Percentiles rank a stretch among this genome's conserved stretches.
These are phyloP conservation scores for Mylabris phalerata DNA, from an alignment of 1,140 invertebrate species.

Conservation along the genomic window DNA sequence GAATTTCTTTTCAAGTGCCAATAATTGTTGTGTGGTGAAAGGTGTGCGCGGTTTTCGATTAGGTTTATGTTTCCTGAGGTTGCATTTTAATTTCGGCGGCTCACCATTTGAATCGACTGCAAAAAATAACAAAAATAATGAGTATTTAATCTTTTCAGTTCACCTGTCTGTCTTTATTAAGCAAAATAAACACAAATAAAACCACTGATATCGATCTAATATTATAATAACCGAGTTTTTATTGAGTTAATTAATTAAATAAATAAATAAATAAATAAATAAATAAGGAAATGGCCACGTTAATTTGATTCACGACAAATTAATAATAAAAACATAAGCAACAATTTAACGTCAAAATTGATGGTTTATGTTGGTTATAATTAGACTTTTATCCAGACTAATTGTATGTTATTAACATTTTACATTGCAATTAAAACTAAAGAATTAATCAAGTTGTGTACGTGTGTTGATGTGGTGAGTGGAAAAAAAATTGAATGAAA, in stretches of 20 bases:
- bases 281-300: background rate
- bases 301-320: constrained; percentile 4
- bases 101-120: constrained; percentile 59
- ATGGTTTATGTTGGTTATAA: constrained; percentile 10
- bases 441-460: constrained; percentile 14
- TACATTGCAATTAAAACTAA: constrained; percentile 11
- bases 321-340: constrained; percentile 4
- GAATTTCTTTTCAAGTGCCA: constrained; percentile 94
- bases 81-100: constrained; percentile 82
- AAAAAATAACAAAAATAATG: constrained; percentile 26
- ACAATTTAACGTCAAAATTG: constrained; percentile 10
- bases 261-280: background rate
- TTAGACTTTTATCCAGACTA: constrained; percentile 8
- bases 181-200: background rate
- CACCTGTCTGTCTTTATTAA: background rate
- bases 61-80: constrained; percentile 67
- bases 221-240: background rate
- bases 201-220: background rate
- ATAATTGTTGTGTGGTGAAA: constrained; percentile 92
- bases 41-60: constrained; percentile 96
- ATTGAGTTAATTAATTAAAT: background rate
- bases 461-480: too few relatives aligned
- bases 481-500: too few relatives aligned
- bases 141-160: background rate
- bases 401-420: constrained; percentile 21